Base-by-base conservation (phyloP, 2,888 invertebrate genomes). In the Gonocerus acuteangulatus region DNA sequence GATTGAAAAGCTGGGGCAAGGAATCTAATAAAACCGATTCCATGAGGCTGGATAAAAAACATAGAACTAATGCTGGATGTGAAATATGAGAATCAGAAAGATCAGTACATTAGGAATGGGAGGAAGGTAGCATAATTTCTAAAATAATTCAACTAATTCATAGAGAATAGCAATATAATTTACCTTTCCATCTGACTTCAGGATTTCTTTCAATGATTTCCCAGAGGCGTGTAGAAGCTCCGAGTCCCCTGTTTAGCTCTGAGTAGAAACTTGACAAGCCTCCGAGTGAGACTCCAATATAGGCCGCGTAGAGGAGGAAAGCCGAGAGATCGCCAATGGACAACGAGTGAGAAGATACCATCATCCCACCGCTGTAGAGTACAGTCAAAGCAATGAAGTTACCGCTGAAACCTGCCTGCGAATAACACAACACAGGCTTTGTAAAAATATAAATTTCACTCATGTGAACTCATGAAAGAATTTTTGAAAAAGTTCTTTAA, bases 251-350 rank as follows among this genome's bases (percentile, higher is more conserved):
- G 76, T 95, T 96, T 65, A 96, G 73, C 71, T 96, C 95, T 0
- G 93, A 86, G 73, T 95, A 97, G 74, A 95, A 95, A 68, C 85
- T 87, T 48, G 90, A 89, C n/a, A 96, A 73, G 11, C 94, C 93
- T 48, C 87, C 86, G 39, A 95, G 82, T 39, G 95, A 92, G 27
- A 95, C 82, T 11, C 93, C 94, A 15, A 94, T 89, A 70, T 95
- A 95, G 0, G 89, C 93, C 0, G 96, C 95, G 71, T 97, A 97
- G 13, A 97, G 75, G 11, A 97, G 79, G 75, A 97, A 97, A 0
- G 96, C 89, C 0, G 95, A 95, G 16, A 97, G 78, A 66, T 88
- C 87, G 3, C 96, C 95, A 13, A 95, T 87, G 0, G 86, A 84
- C 62, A 91, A 75, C 18, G 84, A 78, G 45, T 88, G 82, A 1